A percentile compares a stretch with the other conserved stretches of the same genome.
These are phyloP conservation scores for Etia nguti DNA, from an alignment of 2,113 vertebrate species.

Conservation along the genomic window DNA sequence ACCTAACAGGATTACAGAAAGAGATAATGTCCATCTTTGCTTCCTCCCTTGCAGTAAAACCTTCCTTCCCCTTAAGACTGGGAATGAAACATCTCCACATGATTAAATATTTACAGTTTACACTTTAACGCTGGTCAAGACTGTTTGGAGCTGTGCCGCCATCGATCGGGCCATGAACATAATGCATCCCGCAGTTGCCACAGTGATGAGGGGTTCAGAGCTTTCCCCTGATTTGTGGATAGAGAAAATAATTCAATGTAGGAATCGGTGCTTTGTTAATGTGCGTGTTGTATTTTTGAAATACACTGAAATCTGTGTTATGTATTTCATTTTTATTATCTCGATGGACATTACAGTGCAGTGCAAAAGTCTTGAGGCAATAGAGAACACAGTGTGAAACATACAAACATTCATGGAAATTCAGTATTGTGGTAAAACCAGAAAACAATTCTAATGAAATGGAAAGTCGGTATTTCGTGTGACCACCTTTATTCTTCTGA, in stretches of 20 bases:
- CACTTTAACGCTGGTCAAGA: background rate
- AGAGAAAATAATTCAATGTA: background rate
- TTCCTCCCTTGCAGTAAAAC: too few relatives aligned
- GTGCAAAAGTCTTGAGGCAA: background rate
- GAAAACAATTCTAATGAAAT: too few relatives aligned
- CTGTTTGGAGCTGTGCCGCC: background rate
- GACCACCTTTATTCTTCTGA: too few relatives aligned
- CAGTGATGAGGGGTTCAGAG: background rate
- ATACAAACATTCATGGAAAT: background rate
- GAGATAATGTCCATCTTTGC: background rate
- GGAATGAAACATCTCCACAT: conserved; percentile 24
- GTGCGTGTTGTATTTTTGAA: background rate
- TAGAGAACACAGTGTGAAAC: background rate
- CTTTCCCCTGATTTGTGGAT: background rate
- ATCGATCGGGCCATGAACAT: conserved; percentile 23
- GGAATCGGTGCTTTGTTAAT: background rate
- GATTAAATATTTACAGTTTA: conserved; percentile 41
- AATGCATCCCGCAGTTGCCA: conserved; percentile 4
- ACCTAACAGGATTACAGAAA: conserved; percentile 7
- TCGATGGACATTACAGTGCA: background rate
- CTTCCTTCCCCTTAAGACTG: too few relatives aligned
- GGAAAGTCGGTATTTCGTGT: too few relatives aligned
- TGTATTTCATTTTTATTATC: background rate
- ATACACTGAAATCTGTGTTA: background rate
- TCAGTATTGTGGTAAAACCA: background rate